Evolutionary conservation across 2,113 vertebrate genomes (phyloP), one percentile per base, ranked within the genome.

Genomic region (Oostethus manadensis): DNA sequence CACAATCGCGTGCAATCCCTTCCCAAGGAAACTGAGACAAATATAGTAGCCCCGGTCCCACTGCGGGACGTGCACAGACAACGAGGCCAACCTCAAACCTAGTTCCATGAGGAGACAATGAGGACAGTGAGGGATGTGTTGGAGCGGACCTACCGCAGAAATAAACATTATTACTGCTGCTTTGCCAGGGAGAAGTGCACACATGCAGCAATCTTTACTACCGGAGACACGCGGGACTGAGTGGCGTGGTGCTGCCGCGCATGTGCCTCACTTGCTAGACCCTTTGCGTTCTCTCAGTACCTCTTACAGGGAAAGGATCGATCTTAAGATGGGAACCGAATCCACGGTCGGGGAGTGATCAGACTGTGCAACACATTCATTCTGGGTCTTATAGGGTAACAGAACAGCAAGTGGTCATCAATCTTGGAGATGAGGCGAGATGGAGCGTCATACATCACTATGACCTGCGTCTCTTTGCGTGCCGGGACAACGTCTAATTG

Each of bases 261-360:
- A n/a, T n/a, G n/a, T n/a, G n/a, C n/a, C n/a, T n/a, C n/a, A n/a
- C n/a, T n/a, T n/a, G n/a, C n/a, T n/a, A n/a, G n/a, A n/a, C n/a
- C n/a, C n/a, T n/a, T n/a, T n/a, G n/a, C n/a, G n/a, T n/a, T n/a
- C n/a, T n/a, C 66, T 79, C 59, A 58, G 64, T 21, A 74, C 70
- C 79, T 79, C 73, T 33, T 58, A 80, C 46, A 62, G 53, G 43
- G 58, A 73, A 47, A 56, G 38, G 59, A 86, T 82, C 73, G 80
- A 87, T 87, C 84, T 74, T 38, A 50, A 35, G 46, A 68, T 51
- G 60, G 42, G 60, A 66, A 44, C 26, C 68, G 67, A 79, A 84
- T 81, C 55, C 53, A 59, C 60, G 64, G 73, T 47, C 51, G 58
- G 51, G 62, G 60, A 69, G 33, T 21, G 44, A 62, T 64, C 51